A percentile compares a stretch with the other conserved stretches of the same genome.
Evolutionary conservation across 1,140 invertebrate genomes (phyloP).

Genomic region (Drosophila sp.): DNA sequence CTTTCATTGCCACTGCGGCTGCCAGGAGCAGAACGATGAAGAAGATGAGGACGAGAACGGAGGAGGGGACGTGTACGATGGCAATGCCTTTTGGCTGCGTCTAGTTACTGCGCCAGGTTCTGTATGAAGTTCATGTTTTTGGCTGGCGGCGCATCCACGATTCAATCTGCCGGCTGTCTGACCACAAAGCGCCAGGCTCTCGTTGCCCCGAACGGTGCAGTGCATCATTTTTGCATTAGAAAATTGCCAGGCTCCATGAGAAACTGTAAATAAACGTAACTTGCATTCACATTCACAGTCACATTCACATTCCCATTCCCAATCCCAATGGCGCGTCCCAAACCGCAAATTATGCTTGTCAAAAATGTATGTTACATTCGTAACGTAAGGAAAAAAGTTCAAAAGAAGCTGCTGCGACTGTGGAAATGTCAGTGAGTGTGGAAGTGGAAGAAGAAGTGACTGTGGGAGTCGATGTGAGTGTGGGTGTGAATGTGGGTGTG

Average conservation of each 20-base stretch:
- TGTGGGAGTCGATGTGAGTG: conserved; percentile 4
- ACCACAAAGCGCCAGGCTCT: conserved; percentile 54
- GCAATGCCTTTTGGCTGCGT: not conserved
- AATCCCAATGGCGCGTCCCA: conserved; percentile 23
- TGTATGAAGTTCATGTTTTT: conserved; percentile 65
- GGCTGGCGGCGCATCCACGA: not conserved
- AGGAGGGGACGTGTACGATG: too few species aligned
- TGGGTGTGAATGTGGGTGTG: not conserved
- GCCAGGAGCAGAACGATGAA: not conserved
- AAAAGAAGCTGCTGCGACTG: conserved; percentile 29
- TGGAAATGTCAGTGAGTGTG: not conserved
- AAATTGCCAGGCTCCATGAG: conserved; percentile 67
- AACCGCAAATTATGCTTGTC: conserved; percentile 81
- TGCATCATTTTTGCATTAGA: conserved; percentile 83
- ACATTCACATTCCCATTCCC: not conserved
- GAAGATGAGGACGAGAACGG: not conserved
- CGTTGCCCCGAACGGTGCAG: conserved; percentile 59
- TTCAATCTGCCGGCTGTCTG: conserved; percentile 51
- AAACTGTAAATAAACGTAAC: conserved; percentile 73
- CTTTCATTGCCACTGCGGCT: conserved; percentile 71
- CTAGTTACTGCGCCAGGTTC: conserved; percentile 19
- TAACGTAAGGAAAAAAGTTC: conserved; percentile 56
- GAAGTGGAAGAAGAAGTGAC: not conserved
- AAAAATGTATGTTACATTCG: conserved; percentile 81
- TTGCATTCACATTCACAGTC: not conserved